Conservation (phyloP, 1,140 invertebrate species). For the Steinernema feltiae region DNA sequence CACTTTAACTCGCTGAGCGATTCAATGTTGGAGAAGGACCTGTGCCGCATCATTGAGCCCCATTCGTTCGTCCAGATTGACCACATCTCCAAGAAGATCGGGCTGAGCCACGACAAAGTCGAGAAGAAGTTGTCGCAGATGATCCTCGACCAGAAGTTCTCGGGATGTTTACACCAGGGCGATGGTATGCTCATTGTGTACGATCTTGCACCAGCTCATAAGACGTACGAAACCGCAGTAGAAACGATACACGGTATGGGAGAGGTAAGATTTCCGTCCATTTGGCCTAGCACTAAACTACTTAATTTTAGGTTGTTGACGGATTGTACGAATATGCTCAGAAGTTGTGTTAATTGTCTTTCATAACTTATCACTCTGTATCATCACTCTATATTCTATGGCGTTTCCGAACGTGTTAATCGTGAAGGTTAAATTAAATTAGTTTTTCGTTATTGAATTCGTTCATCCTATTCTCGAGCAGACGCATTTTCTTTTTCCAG, state of each 20-base stretch:
- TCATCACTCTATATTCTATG: background rate
- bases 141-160: slow-evolving; percentile 96
- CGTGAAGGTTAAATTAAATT: too few species aligned
- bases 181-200: slow-evolving; percentile 94
- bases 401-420: too few species aligned
- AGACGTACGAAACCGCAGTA: slow-evolving; percentile 90
- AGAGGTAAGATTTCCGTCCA: slow-evolving; percentile 73
- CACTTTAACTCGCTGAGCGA: slow-evolving; percentile 94
- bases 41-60: slow-evolving; percentile 95
- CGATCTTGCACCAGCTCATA: slow-evolving; percentile 85
- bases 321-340: slow-evolving; percentile 34
- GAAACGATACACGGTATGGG: slow-evolving; percentile 97
- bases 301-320: slow-evolving; percentile 34
- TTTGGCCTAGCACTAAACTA: too few species aligned
- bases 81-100: slow-evolving; percentile 76
- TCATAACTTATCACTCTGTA: background rate
- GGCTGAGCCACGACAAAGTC: slow-evolving; percentile 65
- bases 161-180: slow-evolving; percentile 89
- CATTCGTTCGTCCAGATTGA: slow-evolving; percentile 86
- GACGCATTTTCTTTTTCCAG: too few species aligned
- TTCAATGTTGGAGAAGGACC: slow-evolving; percentile 96
- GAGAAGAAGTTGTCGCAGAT: slow-evolving; percentile 99
- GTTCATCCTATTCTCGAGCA: too few species aligned
- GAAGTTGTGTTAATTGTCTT: slow-evolving; percentile 28
- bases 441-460: too few species aligned